Evolutionary conservation across 2,113 vertebrate genomes (phyloP).

Genomic region (Gallinago undulata): DNA sequence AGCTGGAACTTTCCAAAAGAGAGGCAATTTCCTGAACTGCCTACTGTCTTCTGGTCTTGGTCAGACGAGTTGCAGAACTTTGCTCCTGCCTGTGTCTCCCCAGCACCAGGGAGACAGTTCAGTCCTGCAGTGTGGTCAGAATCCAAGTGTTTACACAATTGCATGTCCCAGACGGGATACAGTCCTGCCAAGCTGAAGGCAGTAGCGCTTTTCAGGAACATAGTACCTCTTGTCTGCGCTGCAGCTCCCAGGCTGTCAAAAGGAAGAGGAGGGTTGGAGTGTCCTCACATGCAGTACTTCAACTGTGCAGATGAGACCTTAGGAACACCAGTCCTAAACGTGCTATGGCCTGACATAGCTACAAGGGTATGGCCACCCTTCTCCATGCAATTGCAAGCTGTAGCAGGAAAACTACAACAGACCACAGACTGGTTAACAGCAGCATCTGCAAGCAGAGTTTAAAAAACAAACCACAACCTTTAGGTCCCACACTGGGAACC

Average conservation of each 20-base stretch:
- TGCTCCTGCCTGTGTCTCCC: not conserved
- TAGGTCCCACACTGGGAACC: not conserved
- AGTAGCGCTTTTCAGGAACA: not conserved
- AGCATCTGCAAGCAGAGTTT: not conserved
- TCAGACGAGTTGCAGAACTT: not conserved
- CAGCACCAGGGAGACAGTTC: not conserved
- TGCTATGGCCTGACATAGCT: not conserved
- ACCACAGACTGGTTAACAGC: not conserved
- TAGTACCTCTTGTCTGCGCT: not conserved
- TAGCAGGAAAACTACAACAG: not conserved
- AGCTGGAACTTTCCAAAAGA: not conserved
- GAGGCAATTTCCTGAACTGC: not conserved
- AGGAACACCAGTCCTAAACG: not conserved
- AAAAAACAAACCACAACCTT: not conserved
- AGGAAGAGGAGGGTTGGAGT: not conserved
- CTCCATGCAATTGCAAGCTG: not conserved
- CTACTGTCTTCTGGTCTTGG: not conserved
- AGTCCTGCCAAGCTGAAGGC: not conserved
- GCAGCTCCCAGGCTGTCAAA: not conserved
- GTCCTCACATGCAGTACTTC: accelerated
- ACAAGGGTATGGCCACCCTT: not conserved
- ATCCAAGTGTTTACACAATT: not conserved
- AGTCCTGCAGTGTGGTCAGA: not conserved
- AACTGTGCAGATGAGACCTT: not conserved
- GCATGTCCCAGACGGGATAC: not conserved